phyloP scores from a whole-genome alignment of 2,113 vertebrate genomes.

The Turdus rufiventris region DNA sequence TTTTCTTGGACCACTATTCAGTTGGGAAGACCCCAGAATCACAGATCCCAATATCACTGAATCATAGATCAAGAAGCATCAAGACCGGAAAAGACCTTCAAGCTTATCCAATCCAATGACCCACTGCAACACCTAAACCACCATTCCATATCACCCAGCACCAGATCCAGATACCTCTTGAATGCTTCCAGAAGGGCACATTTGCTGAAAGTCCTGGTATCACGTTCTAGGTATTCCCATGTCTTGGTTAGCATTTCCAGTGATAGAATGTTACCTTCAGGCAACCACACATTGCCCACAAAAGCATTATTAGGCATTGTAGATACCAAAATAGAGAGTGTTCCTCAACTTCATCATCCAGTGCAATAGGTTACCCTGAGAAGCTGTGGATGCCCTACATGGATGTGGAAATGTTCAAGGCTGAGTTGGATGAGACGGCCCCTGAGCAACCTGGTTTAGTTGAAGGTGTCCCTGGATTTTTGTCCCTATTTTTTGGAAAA shows the following conservation, averaged over 20 bases:
- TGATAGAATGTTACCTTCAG: neutral
- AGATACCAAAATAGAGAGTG: neutral
- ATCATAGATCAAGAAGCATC: neutral
- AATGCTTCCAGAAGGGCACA: neutral
- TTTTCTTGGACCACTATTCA: neutral
- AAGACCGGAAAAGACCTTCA: neutral
- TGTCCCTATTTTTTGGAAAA: neutral
- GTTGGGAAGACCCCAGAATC: neutral
- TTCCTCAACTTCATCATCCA: neutral
- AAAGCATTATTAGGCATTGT: neutral
- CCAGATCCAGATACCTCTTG: neutral
- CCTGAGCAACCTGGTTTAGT: neutral
- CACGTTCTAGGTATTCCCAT: neutral
- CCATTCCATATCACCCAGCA: no score
- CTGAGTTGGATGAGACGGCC: accelerated
- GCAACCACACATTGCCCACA: neutral
- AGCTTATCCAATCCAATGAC: neutral
- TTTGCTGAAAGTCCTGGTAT: neutral
- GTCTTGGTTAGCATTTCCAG: neutral
- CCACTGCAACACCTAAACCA: neutral
- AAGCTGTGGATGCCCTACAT: neutral
- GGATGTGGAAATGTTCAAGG: neutral
- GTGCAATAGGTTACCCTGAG: no score
- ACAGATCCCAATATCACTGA: neutral
- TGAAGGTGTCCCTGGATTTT: neutral